Base-by-base conservation (phyloP, 2,113 vertebrate genomes). In the Copsychus sechellarum region DNA sequence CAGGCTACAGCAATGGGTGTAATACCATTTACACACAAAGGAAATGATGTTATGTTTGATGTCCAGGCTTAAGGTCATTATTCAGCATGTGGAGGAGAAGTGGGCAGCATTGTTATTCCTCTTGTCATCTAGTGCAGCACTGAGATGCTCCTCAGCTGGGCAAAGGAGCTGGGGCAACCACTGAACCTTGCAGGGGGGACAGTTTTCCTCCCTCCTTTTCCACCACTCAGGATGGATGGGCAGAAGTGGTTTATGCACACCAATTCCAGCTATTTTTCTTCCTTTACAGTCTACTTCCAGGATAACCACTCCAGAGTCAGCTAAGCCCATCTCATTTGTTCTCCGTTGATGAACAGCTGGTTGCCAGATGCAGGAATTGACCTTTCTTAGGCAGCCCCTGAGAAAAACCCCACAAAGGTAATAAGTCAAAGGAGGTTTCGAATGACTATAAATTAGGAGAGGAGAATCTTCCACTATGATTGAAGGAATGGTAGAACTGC, bases 381-480 rank as follows among this genome's bases (percentile, higher is more conserved):
- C 43, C 65, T 91, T 94, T 81, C 51, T 40, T 33, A 67, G 31
- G n/a, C 40, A 81, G 5, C 31, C 31, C 20, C 22, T 86, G 74
- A 90, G 61, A 87, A 91, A 86, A 87, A 26, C 0, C 7, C 18
- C 36, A 25, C 48, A 48, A 60, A 90, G 9, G 21, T 58, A 94
- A 36, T 58, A 79, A 81, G 31, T 86, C 76, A 81, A 71, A 43
- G 22, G 56, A 60, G 26, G 17, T 58, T 84, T 67, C 22, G 36
- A 78, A 84, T 19, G 22, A 28, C 29, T 51, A 9, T 77, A 67
- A 84, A 90, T 71, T 58, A 48, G 25, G 12, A 33, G 57, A 89
- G 28, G 18, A 42, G 60, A 83, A 38, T 28, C 14, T 67, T 83
- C n/a, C 9, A 56, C 0, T 0, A 6, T 18, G 26, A 57, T 2